Evolutionary conservation across 2,797 vertebrate genomes (phyloP), one percentile per base, ranked within the genome.

Genomic region (Craterocephalus amniculus): DNA sequence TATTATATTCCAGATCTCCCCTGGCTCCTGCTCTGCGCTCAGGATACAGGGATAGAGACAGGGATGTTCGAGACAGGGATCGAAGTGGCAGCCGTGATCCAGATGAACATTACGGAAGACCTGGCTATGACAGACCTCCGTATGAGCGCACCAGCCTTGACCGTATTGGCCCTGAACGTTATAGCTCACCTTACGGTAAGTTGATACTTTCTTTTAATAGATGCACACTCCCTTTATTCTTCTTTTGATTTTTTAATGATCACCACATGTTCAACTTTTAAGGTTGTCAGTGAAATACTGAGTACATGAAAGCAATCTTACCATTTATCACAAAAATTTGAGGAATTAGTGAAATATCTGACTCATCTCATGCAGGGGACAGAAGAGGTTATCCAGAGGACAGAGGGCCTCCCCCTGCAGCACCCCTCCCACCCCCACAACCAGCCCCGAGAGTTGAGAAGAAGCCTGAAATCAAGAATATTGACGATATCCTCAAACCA

Each of bases 401-500:
- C 35, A 89, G 96, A 79, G 95, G 94, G 48, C 92, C 96, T 62
- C 88, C 96, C n/a, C 79, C 95, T 71, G 79, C 93, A 22, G 88
- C 95, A 40, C 57, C 91, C 1, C 81, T 93, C 14, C 87, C 94
- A n/a, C 89, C 91, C 68, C 94, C 96, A 34, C 89, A 95, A 27
- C 93, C 96, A 35, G 91, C 94, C 4, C 95, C 95, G 40, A 92
- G 95, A 45, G 92, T 96, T 4, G 97, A 99, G 88, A 99, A 95
- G 84, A 99, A 99, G 84, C 97, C 98, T 22, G 98, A 99, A 86
- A 97, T 94, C 54, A 99, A 98, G 92, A 99, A 99, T 62, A 96
- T 98, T 32, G 98, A 99, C 40, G 98, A 99, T 85, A 95, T 99
- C 85, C 94, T 99, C 84, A 99, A 99, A 89, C 92, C 93, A 2